Conservation (phyloP, 2,888 invertebrate species). For the Drosophila silvestris region DNA sequence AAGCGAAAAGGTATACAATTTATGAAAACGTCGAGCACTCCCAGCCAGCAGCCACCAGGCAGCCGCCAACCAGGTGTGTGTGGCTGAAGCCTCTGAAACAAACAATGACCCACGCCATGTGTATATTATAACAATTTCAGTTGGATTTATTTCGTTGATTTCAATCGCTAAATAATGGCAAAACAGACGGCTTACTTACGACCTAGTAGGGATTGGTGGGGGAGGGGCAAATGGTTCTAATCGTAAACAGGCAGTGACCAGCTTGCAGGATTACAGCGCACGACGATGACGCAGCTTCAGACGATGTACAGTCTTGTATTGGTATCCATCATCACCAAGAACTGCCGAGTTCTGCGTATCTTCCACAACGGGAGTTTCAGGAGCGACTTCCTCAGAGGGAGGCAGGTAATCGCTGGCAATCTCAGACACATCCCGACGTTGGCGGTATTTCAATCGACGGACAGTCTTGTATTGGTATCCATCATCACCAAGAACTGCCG, state of each 20-base stretch:
- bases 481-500: slow-evolving; percentile 58
- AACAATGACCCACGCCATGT: slow-evolving; percentile 42
- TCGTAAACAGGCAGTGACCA: slow-evolving; percentile 61
- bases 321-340: slow-evolving; percentile 66
- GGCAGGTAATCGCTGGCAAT: slow-evolving; percentile 66
- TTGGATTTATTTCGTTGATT: slow-evolving; percentile 77
- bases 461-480: slow-evolving; percentile 76
- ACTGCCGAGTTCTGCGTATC: slow-evolving; percentile 51
- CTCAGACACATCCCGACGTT: slow-evolving; percentile 76
- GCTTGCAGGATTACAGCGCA: slow-evolving; percentile 59
- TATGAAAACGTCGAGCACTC: slow-evolving; percentile 72
- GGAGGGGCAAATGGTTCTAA: slow-evolving; percentile 53
- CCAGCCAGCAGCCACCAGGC: slow-evolving; percentile 29
- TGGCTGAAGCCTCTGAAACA: slow-evolving; percentile 29
- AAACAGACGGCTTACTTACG: slow-evolving; percentile 64
- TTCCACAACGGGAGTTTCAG: slow-evolving; percentile 52
- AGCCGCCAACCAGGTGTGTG: slow-evolving; percentile 40
- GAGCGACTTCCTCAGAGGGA: slow-evolving; percentile 54
- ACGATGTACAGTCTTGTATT: slow-evolving; percentile 78
- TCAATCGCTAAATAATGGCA: slow-evolving; percentile 77
- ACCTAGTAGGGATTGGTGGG: slow-evolving; percentile 63
- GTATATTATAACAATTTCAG: slow-evolving; percentile 73
- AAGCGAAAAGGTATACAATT: slow-evolving; percentile 81
- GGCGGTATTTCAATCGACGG: slow-evolving; percentile 72
- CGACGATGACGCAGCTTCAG: slow-evolving; percentile 77